These are phyloP conservation scores for Penaeus monodon DNA, from an alignment of 2,888 invertebrate species.

Conservation along the genomic window DNA sequence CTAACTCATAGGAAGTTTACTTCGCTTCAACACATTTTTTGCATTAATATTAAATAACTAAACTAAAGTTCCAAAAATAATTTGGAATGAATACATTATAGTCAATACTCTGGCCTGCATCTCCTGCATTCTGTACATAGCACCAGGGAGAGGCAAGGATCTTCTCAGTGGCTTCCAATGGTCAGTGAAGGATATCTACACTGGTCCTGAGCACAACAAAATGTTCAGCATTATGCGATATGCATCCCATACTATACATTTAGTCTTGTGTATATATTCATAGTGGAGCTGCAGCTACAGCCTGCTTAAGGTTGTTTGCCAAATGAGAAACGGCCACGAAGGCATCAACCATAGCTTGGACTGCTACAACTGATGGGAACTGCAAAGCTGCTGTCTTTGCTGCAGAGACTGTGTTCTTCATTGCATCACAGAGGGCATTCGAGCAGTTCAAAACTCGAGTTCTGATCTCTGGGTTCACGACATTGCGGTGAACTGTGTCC, in stretches of 20 bases:
- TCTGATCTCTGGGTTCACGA: constrained; percentile 81
- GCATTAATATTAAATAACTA: constrained; percentile 3
- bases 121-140: constrained; percentile 42
- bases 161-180: constrained; percentile 10
- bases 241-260: not conserved
- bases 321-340: constrained; percentile 87
- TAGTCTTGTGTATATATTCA: not conserved
- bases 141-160: constrained; percentile 42
- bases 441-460: constrained; percentile 82
- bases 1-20: not conserved
- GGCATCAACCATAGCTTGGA: constrained; percentile 93
- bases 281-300: constrained; percentile 66
- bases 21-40: no score
- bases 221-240: constrained; percentile 3
- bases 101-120: not conserved
- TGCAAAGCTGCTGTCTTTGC: constrained; percentile 92
- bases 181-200: constrained; percentile 5
- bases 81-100: no score
- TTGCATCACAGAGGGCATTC: constrained; percentile 83
- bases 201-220: not conserved
- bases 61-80: no score
- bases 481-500: constrained; percentile 90
- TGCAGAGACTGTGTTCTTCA: constrained; percentile 85
- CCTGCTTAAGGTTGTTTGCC: constrained; percentile 81
- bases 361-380: constrained; percentile 90